These are phyloP conservation scores for Tragelaphus strepsiceros DNA, from an alignment of 2,113 vertebrate genomes.

Conservation along the genomic window DNA sequence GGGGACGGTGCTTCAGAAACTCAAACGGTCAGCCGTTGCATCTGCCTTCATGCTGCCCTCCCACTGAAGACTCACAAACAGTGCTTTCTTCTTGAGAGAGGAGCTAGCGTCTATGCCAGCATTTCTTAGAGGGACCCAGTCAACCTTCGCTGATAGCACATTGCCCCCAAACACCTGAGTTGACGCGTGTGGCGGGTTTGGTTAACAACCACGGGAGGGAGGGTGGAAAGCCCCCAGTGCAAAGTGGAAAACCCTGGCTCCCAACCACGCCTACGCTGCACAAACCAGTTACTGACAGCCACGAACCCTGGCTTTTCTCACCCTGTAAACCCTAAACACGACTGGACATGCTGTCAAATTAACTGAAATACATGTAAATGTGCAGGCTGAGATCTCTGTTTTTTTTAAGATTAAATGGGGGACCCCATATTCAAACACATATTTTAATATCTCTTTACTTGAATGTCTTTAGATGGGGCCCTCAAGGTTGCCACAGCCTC, in stretches of 20 bases:
- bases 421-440: not conserved
- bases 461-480: not conserved
- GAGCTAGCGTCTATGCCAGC: not conserved
- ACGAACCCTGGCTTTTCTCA: not conserved
- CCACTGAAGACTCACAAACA: not conserved
- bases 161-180: not conserved
- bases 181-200: not conserved
- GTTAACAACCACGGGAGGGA: not conserved
- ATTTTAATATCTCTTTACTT: not conserved
- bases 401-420: not conserved
- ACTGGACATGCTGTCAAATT: not conserved
- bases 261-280: not conserved
- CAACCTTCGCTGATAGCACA: not conserved
- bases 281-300: not conserved
- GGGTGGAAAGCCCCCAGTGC: not conserved
- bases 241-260: not conserved
- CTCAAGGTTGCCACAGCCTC: not conserved
- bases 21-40: accelerated
- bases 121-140: not conserved
- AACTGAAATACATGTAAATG: not conserved
- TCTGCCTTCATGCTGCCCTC: not conserved
- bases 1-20: accelerated
- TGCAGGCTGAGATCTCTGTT: not conserved
- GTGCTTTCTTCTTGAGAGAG: not conserved
- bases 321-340: not conserved